Evolutionary conservation across 2,888 invertebrate species (phyloP).

Genomic region (Sphecodes monilicornis): DNA sequence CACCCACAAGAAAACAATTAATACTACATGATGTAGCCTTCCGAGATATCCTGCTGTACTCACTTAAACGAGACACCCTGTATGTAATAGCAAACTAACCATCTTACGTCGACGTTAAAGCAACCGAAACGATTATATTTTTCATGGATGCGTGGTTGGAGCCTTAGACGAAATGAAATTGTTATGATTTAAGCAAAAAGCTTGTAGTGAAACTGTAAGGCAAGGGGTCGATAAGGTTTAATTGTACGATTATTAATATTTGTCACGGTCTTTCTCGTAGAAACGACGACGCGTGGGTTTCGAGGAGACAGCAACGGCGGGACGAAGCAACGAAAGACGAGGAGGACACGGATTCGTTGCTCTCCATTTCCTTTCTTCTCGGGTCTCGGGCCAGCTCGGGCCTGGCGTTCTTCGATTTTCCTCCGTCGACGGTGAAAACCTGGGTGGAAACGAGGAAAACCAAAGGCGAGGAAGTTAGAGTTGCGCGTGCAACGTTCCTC

Average conservation of each 20-base stretch:
- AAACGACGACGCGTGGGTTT: conserved; percentile 62
- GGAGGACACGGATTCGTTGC: conserved; percentile 42
- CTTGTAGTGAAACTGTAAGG: not conserved
- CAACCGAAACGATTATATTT: not conserved
- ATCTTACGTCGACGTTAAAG: not conserved
- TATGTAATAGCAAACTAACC: too few species aligned
- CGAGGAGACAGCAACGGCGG: conserved; percentile 54
- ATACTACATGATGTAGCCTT: too few species aligned
- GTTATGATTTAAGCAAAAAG: not conserved
- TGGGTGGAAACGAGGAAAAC: not conserved
- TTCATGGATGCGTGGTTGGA: not conserved
- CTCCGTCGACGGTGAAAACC: not conserved
- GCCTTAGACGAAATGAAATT: too few species aligned
- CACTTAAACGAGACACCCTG: too few species aligned
- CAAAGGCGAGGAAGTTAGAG: not conserved
- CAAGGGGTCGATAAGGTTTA: not conserved
- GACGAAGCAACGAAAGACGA: conserved; percentile 48
- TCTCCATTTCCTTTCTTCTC: conserved; percentile 29
- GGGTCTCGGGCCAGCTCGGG: conserved; percentile 2
- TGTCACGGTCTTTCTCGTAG: conserved; percentile 49
- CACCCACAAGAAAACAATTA: too few species aligned
- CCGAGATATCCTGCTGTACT: too few species aligned
- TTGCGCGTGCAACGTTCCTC: conserved; percentile 26
- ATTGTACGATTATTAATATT: not conserved
- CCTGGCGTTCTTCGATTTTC: conserved; percentile 21